Evolutionary conservation across 1,140 invertebrate genomes (phyloP), one percentile per base, ranked within the genome.

Genomic region (Papilio glaucus): DNA sequence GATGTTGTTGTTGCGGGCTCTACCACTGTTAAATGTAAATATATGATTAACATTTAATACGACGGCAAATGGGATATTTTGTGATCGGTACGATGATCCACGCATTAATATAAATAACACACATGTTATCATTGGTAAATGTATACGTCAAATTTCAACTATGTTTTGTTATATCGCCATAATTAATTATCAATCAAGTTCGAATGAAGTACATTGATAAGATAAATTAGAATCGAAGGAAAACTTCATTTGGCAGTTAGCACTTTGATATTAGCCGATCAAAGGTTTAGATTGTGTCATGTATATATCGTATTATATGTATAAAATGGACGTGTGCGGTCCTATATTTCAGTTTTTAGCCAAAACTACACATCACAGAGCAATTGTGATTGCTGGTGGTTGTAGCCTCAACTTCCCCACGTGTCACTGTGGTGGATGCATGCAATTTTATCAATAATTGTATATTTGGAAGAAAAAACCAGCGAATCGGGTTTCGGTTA

Each of bases 261-360:
- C 33, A 38, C 61, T 63, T 63, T 63, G 61, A 63, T 63, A 29
- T 63, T 63, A 38, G 15, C 61, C 61, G 61, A 38, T 24, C 18
- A 45, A 15, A 49, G 45, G 45, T 49, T 9, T 49, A 1, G 4
- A 49, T n/a, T n/a, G n/a, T n/a, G n/a, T n/a, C n/a, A n/a, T n/a
- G n/a, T n/a, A n/a, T n/a, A n/a, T n/a, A n/a, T n/a, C n/a, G n/a
- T n/a, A n/a, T n/a, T n/a, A n/a, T n/a, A n/a, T n/a, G n/a, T n/a
- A n/a, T n/a, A n/a, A n/a, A n/a, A n/a, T n/a, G n/a, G n/a, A n/a
- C n/a, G n/a, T n/a, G n/a, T n/a, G n/a, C n/a, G n/a, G n/a, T n/a
- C n/a, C n/a, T n/a, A n/a, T n/a, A n/a, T n/a, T n/a, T n/a, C n/a
- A n/a, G n/a, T n/a, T n/a, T n/a, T n/a, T n/a, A n/a, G n/a, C n/a